Conservation (phyloP, 92 coral and sea anemone genomes). For the Epizoanthus rinbou region DNA sequence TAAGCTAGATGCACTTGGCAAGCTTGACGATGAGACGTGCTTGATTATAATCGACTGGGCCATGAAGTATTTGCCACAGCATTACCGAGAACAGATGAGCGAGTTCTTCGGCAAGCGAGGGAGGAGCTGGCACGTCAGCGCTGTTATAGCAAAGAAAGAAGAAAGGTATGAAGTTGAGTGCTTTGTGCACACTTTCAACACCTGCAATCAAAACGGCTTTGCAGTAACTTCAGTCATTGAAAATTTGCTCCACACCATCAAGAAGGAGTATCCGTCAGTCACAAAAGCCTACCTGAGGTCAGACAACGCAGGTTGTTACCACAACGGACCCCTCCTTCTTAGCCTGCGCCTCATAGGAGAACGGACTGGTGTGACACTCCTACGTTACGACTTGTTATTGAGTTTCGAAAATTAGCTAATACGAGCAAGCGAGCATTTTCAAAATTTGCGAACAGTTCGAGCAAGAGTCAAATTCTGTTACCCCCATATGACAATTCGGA, state of each 20-base stretch:
- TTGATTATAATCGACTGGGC: slow-evolving; percentile 57
- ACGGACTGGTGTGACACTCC: slow-evolving; percentile 15
- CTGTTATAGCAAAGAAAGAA: slow-evolving; percentile 33
- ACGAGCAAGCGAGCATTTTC: too few species aligned
- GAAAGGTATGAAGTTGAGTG: slow-evolving; percentile 63
- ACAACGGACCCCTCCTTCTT: slow-evolving; percentile 50
- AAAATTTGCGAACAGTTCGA: too few species aligned
- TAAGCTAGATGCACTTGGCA: slow-evolving; percentile 52
- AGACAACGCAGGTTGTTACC: slow-evolving; percentile 65
- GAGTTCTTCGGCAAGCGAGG: slow-evolving; percentile 60
- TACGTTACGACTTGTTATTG: slow-evolving; percentile 42
- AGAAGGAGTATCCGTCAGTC: slow-evolving; percentile 47
- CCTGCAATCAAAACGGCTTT: slow-evolving; percentile 59
- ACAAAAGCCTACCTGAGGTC: slow-evolving; percentile 52
- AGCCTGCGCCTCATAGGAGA: slow-evolving; percentile 43
- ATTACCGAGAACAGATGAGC: slow-evolving; percentile 58
- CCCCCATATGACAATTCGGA: too few species aligned
- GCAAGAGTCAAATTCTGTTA: too few species aligned
- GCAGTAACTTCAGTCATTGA: slow-evolving; percentile 56
- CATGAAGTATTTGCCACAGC: slow-evolving; percentile 52
- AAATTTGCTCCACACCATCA: slow-evolving; percentile 44
- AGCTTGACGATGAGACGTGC: slow-evolving; percentile 45
- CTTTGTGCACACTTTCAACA: slow-evolving; percentile 59
- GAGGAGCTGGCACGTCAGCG: slow-evolving; percentile 57
- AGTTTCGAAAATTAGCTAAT: too few species aligned